A percentile compares a stretch with the other conserved stretches of the same genome.
Conservation (phyloP, 1,140 invertebrate genomes). For the Brachionus rubens region DNA sequence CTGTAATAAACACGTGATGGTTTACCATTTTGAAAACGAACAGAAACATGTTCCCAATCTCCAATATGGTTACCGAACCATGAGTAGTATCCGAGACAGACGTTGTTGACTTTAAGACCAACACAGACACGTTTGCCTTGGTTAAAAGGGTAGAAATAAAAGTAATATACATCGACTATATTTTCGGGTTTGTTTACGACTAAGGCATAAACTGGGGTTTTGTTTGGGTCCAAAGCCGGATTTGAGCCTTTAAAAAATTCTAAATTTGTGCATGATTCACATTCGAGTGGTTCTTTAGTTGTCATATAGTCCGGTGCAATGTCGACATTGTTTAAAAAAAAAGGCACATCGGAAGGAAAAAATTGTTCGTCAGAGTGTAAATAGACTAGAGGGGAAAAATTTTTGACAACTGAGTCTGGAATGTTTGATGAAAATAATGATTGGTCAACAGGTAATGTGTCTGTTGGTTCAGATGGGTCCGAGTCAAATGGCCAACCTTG, state of each 20-base stretch:
- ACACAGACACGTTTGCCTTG: constrained; percentile 11
- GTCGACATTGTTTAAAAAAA: constrained; percentile 23
- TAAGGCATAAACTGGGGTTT: constrained; percentile 25
- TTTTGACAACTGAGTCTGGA: neutral
- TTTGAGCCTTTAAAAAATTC: constrained; percentile 17
- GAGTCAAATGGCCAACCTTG: constrained; percentile 21
- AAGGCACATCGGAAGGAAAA: constrained; percentile 21
- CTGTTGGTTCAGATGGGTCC: neutral
- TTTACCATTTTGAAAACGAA: constrained; percentile 6
- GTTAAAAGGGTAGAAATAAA: constrained; percentile 38
- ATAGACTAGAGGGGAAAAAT: constrained; percentile 23
- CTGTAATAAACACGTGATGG: constrained; percentile 10
- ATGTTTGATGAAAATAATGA: neutral
- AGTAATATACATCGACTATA: constrained; percentile 27
- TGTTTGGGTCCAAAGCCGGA: neutral
- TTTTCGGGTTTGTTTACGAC: constrained; percentile 4
- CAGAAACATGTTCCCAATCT: constrained; percentile 32
- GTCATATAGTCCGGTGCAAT: neutral
- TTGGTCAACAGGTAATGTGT: neutral
- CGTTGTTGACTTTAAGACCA: constrained; percentile 8
- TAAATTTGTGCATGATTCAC: constrained; percentile 27
- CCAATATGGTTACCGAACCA: constrained; percentile 25
- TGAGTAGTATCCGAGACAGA: neutral
- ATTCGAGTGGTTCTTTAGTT: constrained; percentile 7
- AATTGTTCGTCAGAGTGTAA: neutral